Conservation (phyloP, 2,888 invertebrate genomes). For the Cephus rjabovi region DNA sequence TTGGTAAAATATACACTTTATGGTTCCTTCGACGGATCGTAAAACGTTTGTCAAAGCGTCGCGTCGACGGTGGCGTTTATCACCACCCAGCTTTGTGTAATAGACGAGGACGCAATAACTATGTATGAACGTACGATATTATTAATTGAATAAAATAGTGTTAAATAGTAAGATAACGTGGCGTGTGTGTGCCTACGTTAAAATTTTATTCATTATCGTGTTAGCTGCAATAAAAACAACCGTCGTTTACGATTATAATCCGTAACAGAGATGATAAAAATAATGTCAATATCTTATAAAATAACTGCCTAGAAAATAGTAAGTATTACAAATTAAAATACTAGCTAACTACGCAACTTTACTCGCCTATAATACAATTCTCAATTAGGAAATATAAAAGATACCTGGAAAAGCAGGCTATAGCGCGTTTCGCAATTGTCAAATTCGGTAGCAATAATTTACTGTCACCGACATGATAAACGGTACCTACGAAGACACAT, state of each 20-base stretch:
- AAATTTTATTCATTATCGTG: constrained; percentile 22
- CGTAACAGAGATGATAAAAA: constrained; percentile 22
- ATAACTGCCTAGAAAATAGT: constrained; percentile 39
- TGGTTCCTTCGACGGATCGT: constrained; percentile 31
- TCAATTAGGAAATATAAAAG: constrained; percentile 47
- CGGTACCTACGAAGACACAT: constrained; percentile 21
- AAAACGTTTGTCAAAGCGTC: constrained; percentile 13
- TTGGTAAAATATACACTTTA: constrained; percentile 55
- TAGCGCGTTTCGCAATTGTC: constrained; percentile 1
- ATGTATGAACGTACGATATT: neutral
- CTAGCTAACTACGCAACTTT: constrained; percentile 35
- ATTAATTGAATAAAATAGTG: constrained; percentile 18
- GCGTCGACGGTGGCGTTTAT: neutral
- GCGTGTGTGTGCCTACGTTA: constrained; percentile 7
- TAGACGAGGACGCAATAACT: neutral
- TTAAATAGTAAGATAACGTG: constrained; percentile 28
- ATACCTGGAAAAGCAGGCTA: constrained; percentile 47
- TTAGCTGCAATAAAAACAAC: constrained; percentile 45
- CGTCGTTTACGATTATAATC: constrained; percentile 30
- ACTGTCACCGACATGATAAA: constrained; percentile 8
- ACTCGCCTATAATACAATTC: constrained; percentile 47
- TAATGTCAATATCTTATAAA: constrained; percentile 26
- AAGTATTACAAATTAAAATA: constrained; percentile 45
- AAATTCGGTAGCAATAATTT: constrained; percentile 14
- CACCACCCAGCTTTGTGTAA: neutral